Conservation (phyloP, 2,113 vertebrate species). For the Baryphthengus martii region DNA sequence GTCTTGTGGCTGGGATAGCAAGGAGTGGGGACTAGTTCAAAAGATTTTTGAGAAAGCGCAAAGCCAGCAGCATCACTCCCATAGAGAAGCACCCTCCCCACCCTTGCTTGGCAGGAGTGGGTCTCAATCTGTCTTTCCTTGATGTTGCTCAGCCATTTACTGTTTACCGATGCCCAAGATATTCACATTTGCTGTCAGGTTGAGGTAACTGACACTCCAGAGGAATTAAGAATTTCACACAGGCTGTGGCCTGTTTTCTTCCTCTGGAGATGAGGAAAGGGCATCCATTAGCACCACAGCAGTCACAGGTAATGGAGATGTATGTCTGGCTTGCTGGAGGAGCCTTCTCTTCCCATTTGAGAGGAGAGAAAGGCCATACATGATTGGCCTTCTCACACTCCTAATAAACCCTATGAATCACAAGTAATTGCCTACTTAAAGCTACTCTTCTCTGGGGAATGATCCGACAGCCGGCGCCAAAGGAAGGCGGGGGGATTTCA, state of each 20-base stretch:
- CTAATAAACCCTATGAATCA: slow-evolving; percentile 47
- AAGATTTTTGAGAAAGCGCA: neutral
- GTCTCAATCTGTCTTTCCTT: neutral
- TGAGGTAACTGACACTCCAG: neutral
- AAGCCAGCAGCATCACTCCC: neutral
- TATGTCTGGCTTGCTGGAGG: neutral
- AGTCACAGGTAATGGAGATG: slow-evolving; percentile 22
- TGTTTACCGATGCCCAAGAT: neutral
- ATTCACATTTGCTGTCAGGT: neutral
- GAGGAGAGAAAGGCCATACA: slow-evolving; percentile 4
- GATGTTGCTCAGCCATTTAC: neutral
- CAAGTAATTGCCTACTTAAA: slow-evolving; percentile 64
- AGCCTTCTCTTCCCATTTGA: slow-evolving; percentile 2
- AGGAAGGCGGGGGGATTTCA: neutral
- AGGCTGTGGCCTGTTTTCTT: neutral
- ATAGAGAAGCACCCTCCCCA: neutral
- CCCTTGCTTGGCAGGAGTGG: neutral
- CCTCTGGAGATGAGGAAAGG: neutral
- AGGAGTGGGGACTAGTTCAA: neutral
- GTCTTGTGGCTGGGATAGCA: neutral
- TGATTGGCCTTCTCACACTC: slow-evolving; percentile 18
- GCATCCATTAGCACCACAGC: neutral
- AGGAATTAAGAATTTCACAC: neutral
- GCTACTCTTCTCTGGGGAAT: slow-evolving; percentile 36
- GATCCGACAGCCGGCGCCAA: neutral